Percentiles rank a stretch among this genome's conserved stretches.
phyloP scores from a whole-genome alignment of 2,797 vertebrate genomes.

The Iguana delicatissima region DNA sequence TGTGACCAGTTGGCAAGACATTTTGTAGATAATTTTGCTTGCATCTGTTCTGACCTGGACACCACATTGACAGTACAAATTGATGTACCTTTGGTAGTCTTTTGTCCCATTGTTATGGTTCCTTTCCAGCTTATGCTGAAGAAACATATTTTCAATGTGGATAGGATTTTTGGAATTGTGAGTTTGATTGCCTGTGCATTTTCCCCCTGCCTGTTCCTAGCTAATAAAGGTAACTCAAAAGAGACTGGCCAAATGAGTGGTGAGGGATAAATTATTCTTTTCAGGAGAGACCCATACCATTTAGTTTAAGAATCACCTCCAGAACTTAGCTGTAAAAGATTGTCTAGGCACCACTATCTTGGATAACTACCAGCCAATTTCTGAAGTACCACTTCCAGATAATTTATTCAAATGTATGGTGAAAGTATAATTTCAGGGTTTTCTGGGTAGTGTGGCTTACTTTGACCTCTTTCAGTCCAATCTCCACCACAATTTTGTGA shows the following conservation, averaged over 20 bases:
- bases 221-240: not conserved
- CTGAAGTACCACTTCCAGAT: too few species aligned
- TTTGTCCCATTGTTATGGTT: not conserved
- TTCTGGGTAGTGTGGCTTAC: not conserved
- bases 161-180: not conserved
- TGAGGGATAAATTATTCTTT: not conserved
- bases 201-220: not conserved
- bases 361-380: too few species aligned
- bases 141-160: not conserved
- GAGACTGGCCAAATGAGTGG: not conserved
- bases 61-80: not conserved
- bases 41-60: not conserved
- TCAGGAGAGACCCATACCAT: not conserved
- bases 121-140: not conserved
- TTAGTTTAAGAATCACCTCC: not conserved
- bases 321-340: not conserved
- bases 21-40: too few species aligned
- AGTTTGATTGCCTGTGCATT: not conserved
- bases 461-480: not conserved
- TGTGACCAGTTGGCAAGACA: not conserved
- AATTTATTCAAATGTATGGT: not conserved
- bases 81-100: not conserved
- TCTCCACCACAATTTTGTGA: not conserved
- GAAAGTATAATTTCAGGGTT: not conserved
- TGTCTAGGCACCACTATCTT: not conserved